Evolutionary conservation across 1,140 invertebrate genomes (phyloP).

Genomic region (Zaprionus davidi): DNA sequence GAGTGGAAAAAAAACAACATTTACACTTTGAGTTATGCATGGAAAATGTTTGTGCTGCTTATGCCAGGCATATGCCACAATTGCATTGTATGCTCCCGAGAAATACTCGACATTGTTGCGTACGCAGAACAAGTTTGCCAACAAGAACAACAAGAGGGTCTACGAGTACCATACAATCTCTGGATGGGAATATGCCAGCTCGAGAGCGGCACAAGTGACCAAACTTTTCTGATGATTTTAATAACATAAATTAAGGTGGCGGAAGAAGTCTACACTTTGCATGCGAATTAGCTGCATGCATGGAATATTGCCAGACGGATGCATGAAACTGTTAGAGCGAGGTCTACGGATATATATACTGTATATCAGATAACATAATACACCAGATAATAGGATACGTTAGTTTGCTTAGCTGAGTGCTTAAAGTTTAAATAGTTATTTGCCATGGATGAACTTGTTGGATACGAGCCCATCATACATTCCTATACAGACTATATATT

Average conservation of each 20-base stretch:
- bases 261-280: background rate
- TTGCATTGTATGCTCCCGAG: conserved; percentile 21
- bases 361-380: too few species aligned
- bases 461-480: too few species aligned
- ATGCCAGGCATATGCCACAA: conserved; percentile 29
- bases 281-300: background rate
- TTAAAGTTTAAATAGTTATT: background rate
- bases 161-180: background rate
- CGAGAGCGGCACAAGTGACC: conserved; percentile 12
- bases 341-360: too few species aligned
- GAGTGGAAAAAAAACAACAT: background rate
- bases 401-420: background rate
- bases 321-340: background rate
- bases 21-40: conserved; percentile 18
- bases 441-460: background rate
- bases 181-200: background rate
- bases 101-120: conserved; percentile 16
- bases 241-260: conserved; percentile 16
- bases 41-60: conserved; percentile 33
- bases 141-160: conserved; percentile 1
- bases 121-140: conserved; percentile 8
- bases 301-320: background rate
- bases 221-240: conserved; percentile 29
- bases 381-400: too few species aligned
- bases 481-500: too few species aligned